phyloP scores from a whole-genome alignment of 2,113 vertebrate species.

The Zapornia atra region DNA sequence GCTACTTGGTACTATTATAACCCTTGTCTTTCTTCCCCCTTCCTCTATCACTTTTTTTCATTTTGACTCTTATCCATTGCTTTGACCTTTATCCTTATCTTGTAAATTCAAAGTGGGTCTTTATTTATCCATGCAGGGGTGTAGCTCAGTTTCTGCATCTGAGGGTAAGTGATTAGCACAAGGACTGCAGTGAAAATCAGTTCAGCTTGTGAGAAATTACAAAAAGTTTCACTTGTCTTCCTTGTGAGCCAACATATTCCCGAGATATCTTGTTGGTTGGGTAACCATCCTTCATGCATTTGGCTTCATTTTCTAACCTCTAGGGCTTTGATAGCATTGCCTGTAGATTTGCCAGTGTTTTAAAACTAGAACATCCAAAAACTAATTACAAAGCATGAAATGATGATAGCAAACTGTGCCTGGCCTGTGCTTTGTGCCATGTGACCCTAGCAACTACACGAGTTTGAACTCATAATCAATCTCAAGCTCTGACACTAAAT shows the following conservation, averaged over 20 bases:
- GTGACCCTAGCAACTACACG: neutral
- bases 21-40: neutral
- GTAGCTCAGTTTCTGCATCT: neutral
- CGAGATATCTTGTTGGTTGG: neutral
- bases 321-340: neutral
- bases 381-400: neutral
- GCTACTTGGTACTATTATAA: neutral
- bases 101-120: neutral
- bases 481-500: slow-evolving; percentile 3
- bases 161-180: neutral
- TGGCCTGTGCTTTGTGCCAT: neutral
- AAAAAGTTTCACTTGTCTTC: neutral
- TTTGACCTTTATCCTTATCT: neutral
- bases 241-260: neutral
- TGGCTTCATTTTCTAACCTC: slow-evolving; percentile 32
- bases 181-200: neutral
- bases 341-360: neutral
- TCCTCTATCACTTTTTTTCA: neutral
- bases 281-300: neutral
- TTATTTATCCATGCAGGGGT: neutral
- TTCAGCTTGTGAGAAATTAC: neutral
- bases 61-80: neutral
- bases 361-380: slow-evolving; percentile 23
- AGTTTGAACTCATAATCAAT: neutral
- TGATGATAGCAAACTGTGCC: neutral